Conservation (phyloP, 2,888 invertebrate species). For the Himalopsyche tibetana region DNA sequence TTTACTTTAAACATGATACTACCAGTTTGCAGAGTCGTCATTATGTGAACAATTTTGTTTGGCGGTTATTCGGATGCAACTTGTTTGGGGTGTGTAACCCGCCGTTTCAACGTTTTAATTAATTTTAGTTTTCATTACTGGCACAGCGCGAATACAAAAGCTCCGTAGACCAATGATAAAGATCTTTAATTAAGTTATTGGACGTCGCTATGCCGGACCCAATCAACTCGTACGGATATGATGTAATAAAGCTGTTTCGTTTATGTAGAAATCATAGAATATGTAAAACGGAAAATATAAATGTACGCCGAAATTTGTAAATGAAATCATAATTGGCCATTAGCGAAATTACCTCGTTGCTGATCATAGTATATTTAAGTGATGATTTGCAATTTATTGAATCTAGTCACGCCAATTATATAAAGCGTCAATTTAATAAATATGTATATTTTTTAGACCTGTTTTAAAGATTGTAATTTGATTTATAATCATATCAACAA, state of each 20-base stretch:
- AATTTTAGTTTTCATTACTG: constrained; percentile 37
- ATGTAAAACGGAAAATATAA: too few species aligned
- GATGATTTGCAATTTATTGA: too few species aligned
- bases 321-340: too few species aligned
- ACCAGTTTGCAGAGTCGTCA: neutral
- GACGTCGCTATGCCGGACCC: constrained; percentile 18
- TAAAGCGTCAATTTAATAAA: too few species aligned
- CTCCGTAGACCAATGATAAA: constrained; percentile 29
- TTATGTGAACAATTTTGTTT: constrained; percentile 1
- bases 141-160: constrained; percentile 33
- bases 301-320: too few species aligned
- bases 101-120: constrained; percentile 46
- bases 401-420: too few species aligned
- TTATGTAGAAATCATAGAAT: neutral
- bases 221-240: constrained; percentile 19
- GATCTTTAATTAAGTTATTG: constrained; percentile 40
- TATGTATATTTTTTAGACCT: too few species aligned
- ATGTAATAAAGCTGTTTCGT: neutral
- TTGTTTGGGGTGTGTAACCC: constrained; percentile 32
- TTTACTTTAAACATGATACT: too few species aligned
- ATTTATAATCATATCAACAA: too few species aligned
- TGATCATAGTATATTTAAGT: too few species aligned
- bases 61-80: constrained; percentile 43
- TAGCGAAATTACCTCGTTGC: too few species aligned
- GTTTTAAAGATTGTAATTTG: too few species aligned